Evolutionary conservation across 2,888 invertebrate species (phyloP).

Genomic region (Loripinus fragilis): DNA sequence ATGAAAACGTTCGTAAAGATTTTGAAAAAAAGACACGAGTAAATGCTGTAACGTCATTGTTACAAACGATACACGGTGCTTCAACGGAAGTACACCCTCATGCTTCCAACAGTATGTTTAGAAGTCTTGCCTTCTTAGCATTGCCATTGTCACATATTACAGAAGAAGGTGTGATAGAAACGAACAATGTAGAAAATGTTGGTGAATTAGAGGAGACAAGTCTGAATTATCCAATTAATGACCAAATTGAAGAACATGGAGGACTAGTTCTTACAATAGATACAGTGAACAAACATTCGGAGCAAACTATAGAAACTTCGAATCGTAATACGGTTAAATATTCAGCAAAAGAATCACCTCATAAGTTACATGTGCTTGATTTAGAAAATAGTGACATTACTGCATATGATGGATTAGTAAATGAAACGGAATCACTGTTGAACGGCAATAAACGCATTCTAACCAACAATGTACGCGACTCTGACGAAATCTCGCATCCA

Average conservation of each 20-base stretch:
- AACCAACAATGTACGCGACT: neutral
- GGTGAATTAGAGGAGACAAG: neutral
- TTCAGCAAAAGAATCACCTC: neutral
- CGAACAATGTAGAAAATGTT: neutral
- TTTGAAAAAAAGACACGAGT: conserved; percentile 59
- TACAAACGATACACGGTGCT: conserved; percentile 38
- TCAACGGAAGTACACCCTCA: neutral
- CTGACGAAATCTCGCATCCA: neutral
- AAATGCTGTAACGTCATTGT: conserved; percentile 37
- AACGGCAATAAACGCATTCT: neutral
- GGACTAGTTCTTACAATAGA: neutral
- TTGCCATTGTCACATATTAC: conserved; percentile 39
- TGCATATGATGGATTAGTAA: neutral
- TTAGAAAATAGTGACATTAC: neutral
- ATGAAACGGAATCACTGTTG: neutral
- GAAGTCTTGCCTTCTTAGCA: conserved; percentile 40
- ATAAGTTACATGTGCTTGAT: neutral
- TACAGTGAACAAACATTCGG: neutral
- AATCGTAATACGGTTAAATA: neutral
- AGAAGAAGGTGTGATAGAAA: conserved; percentile 11
- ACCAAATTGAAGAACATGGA: neutral
- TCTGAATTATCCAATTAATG: neutral
- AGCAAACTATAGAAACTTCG: neutral
- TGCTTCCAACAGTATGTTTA: conserved; percentile 4
- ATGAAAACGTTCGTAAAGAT: conserved; percentile 52